These are phyloP conservation scores for Oeneis ivallda DNA, from an alignment of 2,888 invertebrate genomes.

Conservation along the genomic window DNA sequence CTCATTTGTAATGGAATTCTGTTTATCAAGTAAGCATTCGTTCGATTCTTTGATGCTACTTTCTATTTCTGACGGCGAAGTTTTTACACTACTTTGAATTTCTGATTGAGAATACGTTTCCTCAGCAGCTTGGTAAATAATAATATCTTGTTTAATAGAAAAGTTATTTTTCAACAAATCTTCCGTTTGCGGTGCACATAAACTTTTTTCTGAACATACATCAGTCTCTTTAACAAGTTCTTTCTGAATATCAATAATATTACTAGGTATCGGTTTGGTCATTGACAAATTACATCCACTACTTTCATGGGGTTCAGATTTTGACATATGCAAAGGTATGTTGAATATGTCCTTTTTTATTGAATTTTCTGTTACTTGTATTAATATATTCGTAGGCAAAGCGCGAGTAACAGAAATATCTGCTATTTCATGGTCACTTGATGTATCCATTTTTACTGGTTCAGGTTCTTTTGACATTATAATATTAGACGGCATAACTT, in stretches of 20 bases:
- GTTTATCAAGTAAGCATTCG: background rate
- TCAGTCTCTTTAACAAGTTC: slow-evolving; percentile 22
- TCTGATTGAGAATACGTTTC: slow-evolving; percentile 27
- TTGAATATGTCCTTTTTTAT: background rate
- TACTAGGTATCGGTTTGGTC: slow-evolving; percentile 25
- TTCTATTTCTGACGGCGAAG: slow-evolving; percentile 19
- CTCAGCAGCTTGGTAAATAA: slow-evolving; percentile 46
- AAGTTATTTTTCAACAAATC: slow-evolving; percentile 20
- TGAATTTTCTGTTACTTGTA: background rate
- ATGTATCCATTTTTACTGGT: slow-evolving; percentile 35
- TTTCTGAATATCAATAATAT: slow-evolving; percentile 25
- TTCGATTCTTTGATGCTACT: background rate
- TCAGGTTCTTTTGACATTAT: slow-evolving; percentile 29
- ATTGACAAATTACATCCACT: slow-evolving; percentile 25
- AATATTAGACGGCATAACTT: slow-evolving; percentile 45
- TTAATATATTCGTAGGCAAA: slow-evolving; percentile 32
- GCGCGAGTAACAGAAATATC: slow-evolving; percentile 43
- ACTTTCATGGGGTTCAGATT: slow-evolving; percentile 1
- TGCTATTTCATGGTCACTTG: slow-evolving; percentile 36
- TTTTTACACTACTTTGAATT: slow-evolving; percentile 11
- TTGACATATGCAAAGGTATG: background rate
- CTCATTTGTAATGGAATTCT: background rate
- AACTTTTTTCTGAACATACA: slow-evolving; percentile 20
- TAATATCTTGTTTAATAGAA: slow-evolving; percentile 39
- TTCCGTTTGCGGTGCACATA: background rate